Evolutionary conservation across 2,888 invertebrate genomes (phyloP).

Genomic region (Ochropleura leucogaster): DNA sequence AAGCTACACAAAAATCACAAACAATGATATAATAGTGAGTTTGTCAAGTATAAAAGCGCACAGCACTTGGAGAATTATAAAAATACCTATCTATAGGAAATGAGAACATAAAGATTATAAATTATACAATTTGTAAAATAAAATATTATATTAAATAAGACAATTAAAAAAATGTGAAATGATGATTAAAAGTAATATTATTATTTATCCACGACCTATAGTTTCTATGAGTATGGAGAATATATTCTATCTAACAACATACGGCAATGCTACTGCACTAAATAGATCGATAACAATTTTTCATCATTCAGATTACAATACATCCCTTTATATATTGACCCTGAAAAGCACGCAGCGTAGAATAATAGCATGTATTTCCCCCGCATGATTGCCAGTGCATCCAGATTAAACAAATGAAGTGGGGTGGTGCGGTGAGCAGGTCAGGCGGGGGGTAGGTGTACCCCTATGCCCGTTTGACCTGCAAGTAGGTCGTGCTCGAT

Average conservation of each 20-base stretch:
- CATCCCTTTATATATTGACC: neutral
- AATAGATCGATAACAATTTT: neutral
- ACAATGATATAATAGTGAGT: no score
- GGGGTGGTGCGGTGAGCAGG: slow-evolving; percentile 27
- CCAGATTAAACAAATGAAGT: slow-evolving; percentile 46
- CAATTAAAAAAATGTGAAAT: no score
- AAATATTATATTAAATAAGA: no score
- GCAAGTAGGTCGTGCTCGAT: slow-evolving; percentile 86
- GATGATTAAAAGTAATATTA: no score
- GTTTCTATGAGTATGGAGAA: neutral
- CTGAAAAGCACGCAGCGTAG: slow-evolving; percentile 18
- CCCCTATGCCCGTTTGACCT: slow-evolving; percentile 77
- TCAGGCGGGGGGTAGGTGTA: slow-evolving; percentile 43
- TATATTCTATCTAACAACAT: neutral
- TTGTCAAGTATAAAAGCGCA: no score
- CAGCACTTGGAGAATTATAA: no score
- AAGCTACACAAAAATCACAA: no score
- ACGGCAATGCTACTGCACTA: neutral
- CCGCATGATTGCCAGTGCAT: slow-evolving; percentile 40
- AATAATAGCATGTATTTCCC: slow-evolving; percentile 21
- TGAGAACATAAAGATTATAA: no score
- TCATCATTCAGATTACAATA: slow-evolving; percentile 2
- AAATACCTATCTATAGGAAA: no score
- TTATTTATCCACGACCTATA: neutral
- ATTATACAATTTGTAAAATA: no score